phyloP scores from a whole-genome alignment of 2,113 vertebrate species.

The Erpornis zantholeuca region DNA sequence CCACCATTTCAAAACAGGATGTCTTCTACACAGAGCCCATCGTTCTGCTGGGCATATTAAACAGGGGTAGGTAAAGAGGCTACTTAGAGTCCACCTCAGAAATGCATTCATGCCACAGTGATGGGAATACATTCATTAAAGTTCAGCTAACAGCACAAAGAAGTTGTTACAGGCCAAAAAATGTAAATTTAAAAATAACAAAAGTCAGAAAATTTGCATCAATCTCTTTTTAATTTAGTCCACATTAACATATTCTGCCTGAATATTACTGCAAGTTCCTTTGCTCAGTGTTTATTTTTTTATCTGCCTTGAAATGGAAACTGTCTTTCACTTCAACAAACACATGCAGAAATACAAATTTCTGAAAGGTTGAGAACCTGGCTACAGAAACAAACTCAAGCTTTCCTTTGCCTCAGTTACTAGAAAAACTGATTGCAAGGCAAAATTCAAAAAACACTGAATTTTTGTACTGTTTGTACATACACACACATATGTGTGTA shows the following conservation, averaged over 20 bases:
- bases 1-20: neutral
- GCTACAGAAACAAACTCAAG: neutral
- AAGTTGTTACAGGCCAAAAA: neutral
- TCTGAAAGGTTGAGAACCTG: neutral
- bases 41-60: neutral
- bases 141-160: neutral
- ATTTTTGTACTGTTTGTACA: neutral
- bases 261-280: neutral
- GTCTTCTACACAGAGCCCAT: neutral
- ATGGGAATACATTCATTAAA: neutral
- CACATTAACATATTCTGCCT: neutral
- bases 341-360: neutral
- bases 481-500: fast-evolving
- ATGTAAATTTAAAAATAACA: constrained; percentile 28
- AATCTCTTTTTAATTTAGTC: constrained; percentile 13
- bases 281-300: constrained; percentile 26
- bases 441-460: neutral
- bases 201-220: neutral
- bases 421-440: neutral
- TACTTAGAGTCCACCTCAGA: neutral
- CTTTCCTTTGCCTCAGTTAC: neutral
- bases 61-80: neutral
- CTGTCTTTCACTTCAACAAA: constrained; percentile 7
- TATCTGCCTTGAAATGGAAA: constrained; percentile 41
- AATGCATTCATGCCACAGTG: neutral